A percentile compares a stretch with the other conserved stretches of the same genome.
Evolutionary conservation across 2,888 invertebrate species (phyloP).

Genomic region (Drepana falcataria): DNA sequence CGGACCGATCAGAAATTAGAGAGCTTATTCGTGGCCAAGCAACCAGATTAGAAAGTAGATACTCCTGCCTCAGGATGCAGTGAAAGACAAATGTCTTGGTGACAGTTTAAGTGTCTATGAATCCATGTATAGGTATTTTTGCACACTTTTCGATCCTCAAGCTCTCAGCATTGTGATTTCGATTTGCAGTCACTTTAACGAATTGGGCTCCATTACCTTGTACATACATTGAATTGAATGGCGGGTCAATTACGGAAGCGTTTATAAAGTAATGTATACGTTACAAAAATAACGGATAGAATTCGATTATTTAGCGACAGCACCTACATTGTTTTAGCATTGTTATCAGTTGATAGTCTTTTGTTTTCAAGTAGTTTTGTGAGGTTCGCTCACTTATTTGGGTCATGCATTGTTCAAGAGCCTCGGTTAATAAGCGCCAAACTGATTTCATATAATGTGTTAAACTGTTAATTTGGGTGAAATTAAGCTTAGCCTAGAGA

Average conservation of each 20-base stretch:
- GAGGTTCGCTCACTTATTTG: conserved; percentile 21
- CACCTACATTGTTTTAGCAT: conserved; percentile 7
- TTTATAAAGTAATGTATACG: conserved; percentile 8
- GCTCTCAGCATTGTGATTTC: background rate
- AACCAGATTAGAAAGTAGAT: conserved; percentile 70
- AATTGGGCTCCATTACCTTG: background rate
- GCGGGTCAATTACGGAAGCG: conserved; percentile 26
- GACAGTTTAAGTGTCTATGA: conserved; percentile 18
- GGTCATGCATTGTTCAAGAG: conserved; percentile 36
- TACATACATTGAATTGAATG: conserved; percentile 15
- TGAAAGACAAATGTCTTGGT: conserved; percentile 19
- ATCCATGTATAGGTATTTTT: too few species aligned
- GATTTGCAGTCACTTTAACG: background rate
- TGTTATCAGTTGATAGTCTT: conserved; percentile 23
- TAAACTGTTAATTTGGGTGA: conserved; percentile 3
- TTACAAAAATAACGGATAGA: conserved; percentile 1
- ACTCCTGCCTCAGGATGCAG: conserved; percentile 40
- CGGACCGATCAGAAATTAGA: conserved; percentile 44
- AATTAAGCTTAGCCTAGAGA: background rate
- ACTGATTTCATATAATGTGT: conserved; percentile 14
- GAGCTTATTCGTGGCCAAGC: conserved; percentile 55
- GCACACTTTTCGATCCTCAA: too few species aligned
- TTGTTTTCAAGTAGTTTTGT: conserved; percentile 19
- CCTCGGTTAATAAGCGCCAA: conserved; percentile 21
- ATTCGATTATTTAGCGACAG: conserved; percentile 4